Conservation (phyloP, 2,113 vertebrate species). For the Zosterops pallidus region DNA sequence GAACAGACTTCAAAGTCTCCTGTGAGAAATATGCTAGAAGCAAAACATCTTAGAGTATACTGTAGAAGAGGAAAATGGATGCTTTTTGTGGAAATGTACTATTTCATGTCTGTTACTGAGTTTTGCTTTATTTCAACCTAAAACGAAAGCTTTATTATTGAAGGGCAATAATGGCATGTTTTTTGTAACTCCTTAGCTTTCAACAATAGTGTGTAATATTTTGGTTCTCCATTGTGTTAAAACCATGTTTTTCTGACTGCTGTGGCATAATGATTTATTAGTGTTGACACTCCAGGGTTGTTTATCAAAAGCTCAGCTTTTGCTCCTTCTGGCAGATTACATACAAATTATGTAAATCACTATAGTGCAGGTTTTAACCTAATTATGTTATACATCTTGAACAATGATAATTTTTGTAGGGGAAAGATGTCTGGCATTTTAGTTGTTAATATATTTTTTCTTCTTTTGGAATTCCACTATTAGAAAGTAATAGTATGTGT, state of each 20-base stretch:
- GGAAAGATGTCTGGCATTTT: background rate
- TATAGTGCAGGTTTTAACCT: constrained; percentile 52
- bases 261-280: constrained; percentile 35
- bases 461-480: background rate
- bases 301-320: constrained; percentile 38
- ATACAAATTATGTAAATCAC: constrained; percentile 66
- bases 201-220: constrained; percentile 16
- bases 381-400: constrained; percentile 53
- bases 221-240: constrained; percentile 24
- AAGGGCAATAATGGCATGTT: background rate
- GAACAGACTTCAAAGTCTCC: background rate
- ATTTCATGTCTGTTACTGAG: background rate
- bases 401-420: constrained; percentile 47
- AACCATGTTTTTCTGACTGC: constrained; percentile 36
- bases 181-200: background rate
- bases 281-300: background rate
- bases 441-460: background rate
- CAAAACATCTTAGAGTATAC: background rate
- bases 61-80: background rate
- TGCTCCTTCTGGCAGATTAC: constrained; percentile 71
- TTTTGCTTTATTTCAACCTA: background rate
- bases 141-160: constrained; percentile 26
- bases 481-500: background rate
- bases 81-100: background rate
- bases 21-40: background rate